phyloP scores from a whole-genome alignment of 2,113 vertebrate genomes.

The Spea bombifrons region DNA sequence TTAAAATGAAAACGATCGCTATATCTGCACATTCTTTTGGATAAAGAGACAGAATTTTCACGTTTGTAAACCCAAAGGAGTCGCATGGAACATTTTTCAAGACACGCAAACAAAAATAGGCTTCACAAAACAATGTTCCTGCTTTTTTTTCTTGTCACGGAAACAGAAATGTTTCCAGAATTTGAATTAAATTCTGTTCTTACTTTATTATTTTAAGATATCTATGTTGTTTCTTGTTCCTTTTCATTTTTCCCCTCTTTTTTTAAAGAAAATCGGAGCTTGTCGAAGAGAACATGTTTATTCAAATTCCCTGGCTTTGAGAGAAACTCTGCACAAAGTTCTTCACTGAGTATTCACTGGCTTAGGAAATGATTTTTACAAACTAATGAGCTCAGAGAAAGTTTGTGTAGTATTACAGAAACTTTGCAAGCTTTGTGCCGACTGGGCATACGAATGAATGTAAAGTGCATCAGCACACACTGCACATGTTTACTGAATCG shows the following conservation, averaged over 20 bases:
- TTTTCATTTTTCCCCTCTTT: constrained; percentile 2
- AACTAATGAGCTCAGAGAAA: constrained; percentile 3
- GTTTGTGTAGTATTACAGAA: background rate
- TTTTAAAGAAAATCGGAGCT: background rate
- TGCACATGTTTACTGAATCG: background rate
- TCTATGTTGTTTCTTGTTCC: background rate
- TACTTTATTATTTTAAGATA: constrained; percentile 1
- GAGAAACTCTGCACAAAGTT: background rate
- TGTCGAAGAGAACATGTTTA: background rate
- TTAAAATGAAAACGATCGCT: too few relatives aligned
- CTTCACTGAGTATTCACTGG: constrained; percentile 1
- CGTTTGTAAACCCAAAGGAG: constrained; percentile 1
- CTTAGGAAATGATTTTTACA: constrained; percentile 7
- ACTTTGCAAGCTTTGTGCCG: background rate
- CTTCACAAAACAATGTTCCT: background rate
- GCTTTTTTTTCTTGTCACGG: background rate
- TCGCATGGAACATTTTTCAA: constrained; percentile 25
- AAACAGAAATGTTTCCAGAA: background rate
- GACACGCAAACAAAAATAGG: background rate
- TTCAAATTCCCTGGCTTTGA: constrained; percentile 9
- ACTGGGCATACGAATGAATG: background rate
- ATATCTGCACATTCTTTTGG: background rate
- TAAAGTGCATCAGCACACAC: background rate
- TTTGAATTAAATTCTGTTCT: background rate
- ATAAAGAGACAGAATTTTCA: background rate